Evolutionary conservation across 1,140 invertebrate genomes (phyloP).

Genomic region (Teleopsis dalmanni): DNA sequence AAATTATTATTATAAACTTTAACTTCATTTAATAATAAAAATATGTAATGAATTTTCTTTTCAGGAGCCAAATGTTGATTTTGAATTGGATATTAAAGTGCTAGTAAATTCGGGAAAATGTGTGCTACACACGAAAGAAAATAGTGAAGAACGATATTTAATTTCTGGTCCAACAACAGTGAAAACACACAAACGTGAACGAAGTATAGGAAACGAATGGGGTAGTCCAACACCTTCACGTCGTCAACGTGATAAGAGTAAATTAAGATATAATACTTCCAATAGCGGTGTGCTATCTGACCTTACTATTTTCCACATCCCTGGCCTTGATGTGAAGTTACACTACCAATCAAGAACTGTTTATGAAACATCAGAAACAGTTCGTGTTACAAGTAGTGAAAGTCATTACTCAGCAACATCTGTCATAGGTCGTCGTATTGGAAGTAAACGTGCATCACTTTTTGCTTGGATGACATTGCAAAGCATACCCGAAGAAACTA

Average conservation of each 20-base stretch:
- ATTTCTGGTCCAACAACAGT: constrained; percentile 47
- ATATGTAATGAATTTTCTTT: too few relatives aligned
- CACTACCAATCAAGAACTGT: constrained; percentile 82
- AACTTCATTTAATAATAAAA: background rate
- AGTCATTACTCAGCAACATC: constrained; percentile 30
- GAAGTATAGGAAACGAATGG: constrained; percentile 40
- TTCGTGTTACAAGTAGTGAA: constrained; percentile 14
- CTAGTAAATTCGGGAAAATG: constrained; percentile 95
- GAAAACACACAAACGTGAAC: constrained; percentile 37
- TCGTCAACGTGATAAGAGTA: constrained; percentile 47
- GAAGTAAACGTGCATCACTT: constrained; percentile 82
- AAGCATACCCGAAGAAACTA: constrained; percentile 91
- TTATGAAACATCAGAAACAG: constrained; percentile 45
- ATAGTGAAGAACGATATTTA: constrained; percentile 59
- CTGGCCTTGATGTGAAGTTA: constrained; percentile 89
- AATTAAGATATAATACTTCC: constrained; percentile 40
- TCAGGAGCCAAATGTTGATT: constrained; percentile 92
- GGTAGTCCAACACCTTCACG: constrained; percentile 48
- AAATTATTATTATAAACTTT: constrained; percentile 46
- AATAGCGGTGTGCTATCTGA: constrained; percentile 58
- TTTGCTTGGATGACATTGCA: constrained; percentile 95
- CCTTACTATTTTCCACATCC: constrained; percentile 89
- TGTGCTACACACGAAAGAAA: constrained; percentile 88
- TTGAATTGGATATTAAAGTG: constrained; percentile 93
- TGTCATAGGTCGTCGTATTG: constrained; percentile 47